Conservation (phyloP, 2,113 vertebrate species). For the Poeciliopsis turrubarensis region DNA sequence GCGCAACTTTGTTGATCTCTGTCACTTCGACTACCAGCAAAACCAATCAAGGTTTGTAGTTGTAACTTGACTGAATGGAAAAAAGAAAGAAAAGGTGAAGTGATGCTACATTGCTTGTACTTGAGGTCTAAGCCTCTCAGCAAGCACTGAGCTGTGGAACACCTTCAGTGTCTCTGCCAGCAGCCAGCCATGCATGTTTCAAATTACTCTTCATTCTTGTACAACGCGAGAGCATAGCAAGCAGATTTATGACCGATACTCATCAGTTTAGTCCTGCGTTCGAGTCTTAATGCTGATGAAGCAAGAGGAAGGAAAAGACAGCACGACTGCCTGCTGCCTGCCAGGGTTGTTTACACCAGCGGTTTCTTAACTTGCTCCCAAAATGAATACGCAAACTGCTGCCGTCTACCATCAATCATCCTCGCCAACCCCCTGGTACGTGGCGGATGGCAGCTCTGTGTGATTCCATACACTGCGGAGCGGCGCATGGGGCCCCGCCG, state of each 20-base stretch:
- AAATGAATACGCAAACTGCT: slow-evolving; percentile 58
- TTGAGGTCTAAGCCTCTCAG: background rate
- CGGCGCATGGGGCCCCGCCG: slow-evolving; percentile 28
- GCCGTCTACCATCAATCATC: slow-evolving; percentile 62
- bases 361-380: slow-evolving; percentile 45
- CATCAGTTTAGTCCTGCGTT: slow-evolving; percentile 18
- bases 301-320: slow-evolving; percentile 14
- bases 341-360: slow-evolving; percentile 45
- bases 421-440: slow-evolving; percentile 18
- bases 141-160: slow-evolving; percentile 37
- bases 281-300: slow-evolving; percentile 26
- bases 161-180: slow-evolving; percentile 13
- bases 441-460: slow-evolving; percentile 51
- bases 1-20: background rate
- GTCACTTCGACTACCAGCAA: background rate
- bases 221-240: background rate
- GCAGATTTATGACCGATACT: slow-evolving; percentile 1
- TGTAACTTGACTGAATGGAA: background rate
- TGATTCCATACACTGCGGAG: slow-evolving; percentile 32
- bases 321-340: slow-evolving; percentile 17
- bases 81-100: background rate
- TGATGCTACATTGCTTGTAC: too few species aligned
- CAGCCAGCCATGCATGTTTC: background rate
- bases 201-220: slow-evolving; percentile 8
- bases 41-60: background rate